A percentile compares a stretch with the other conserved stretches of the same genome.
Conservation (phyloP, 2,888 invertebrate species). For the Serrognathus titanus region DNA sequence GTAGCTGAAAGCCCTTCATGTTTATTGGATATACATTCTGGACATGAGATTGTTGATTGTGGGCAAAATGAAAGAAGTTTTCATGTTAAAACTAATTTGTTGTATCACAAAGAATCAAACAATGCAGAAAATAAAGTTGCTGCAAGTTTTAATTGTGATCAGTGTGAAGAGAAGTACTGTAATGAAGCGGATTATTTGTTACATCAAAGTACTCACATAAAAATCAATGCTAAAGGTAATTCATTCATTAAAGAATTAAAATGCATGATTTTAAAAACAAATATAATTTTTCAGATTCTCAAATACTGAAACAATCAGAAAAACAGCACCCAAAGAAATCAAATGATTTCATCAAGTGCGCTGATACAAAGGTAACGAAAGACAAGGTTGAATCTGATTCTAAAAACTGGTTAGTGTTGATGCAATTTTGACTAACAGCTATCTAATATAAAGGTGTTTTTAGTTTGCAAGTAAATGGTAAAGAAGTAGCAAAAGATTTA, state of each 20-base stretch:
- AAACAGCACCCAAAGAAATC: not conserved
- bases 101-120: not conserved
- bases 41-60: too few relatives aligned
- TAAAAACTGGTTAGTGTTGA: not conserved
- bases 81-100: too few relatives aligned
- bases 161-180: slow-evolving; percentile 14
- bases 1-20: too few relatives aligned
- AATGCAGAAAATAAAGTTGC: not conserved
- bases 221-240: not conserved
- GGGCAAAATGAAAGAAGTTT: too few relatives aligned
- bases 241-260: not conserved
- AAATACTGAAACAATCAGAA: not conserved
- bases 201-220: slow-evolving; percentile 10
- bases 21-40: too few relatives aligned
- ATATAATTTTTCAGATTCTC: not conserved
- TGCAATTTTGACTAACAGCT: not conserved
- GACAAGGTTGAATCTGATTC: too few relatives aligned
- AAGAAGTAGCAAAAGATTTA: slow-evolving; percentile 15
- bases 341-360: not conserved
- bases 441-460: not conserved
- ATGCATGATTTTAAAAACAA: not conserved
- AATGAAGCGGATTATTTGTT: slow-evolving; percentile 12
- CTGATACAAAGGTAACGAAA: not conserved
- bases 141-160: slow-evolving; percentile 8
- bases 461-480: not conserved